phyloP scores from a whole-genome alignment of 2,888 invertebrate species.

The Smittia aterrima region DNA sequence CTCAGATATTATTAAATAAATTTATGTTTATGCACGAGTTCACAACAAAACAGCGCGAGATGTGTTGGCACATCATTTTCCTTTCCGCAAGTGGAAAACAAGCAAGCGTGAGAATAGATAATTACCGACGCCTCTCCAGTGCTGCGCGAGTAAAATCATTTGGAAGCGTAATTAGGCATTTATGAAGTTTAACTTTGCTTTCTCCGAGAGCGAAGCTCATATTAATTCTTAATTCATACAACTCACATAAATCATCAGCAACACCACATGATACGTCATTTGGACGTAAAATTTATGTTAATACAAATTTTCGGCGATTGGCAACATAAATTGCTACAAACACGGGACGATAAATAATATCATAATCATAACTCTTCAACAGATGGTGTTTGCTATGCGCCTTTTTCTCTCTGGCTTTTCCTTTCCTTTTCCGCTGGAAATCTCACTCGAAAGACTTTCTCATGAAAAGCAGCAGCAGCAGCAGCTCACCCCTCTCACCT shows the following conservation, averaged over 20 bases:
- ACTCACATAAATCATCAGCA: slow-evolving; percentile 34
- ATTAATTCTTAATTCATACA: slow-evolving; percentile 40
- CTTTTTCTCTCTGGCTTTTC: neutral
- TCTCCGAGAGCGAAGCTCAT: slow-evolving; percentile 1
- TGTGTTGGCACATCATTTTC: neutral
- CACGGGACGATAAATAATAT: slow-evolving; percentile 41
- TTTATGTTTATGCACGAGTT: slow-evolving; percentile 39
- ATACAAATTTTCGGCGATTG: slow-evolving; percentile 41
- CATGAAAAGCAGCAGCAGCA: no score
- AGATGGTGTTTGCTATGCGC: slow-evolving; percentile 37
- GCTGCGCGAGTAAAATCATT: neutral
- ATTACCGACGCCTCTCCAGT: slow-evolving; percentile 6
- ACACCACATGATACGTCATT: slow-evolving; percentile 40
- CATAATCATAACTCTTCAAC: slow-evolving; percentile 43
- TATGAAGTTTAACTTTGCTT: slow-evolving; percentile 30
- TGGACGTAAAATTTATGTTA: slow-evolving; percentile 41
- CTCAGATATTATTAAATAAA: slow-evolving; percentile 37
- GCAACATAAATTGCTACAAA: slow-evolving; percentile 41
- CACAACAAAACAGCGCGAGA: slow-evolving; percentile 14
- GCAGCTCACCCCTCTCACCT: slow-evolving; percentile 6
- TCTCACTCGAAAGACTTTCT: neutral
- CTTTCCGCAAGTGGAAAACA: neutral
- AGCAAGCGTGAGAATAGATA: slow-evolving; percentile 40
- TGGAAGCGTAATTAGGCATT: slow-evolving; percentile 36
- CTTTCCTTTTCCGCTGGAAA: neutral